Base-by-base conservation (phyloP, 2,888 invertebrate genomes). In the Synanthedon vespiformis region DNA sequence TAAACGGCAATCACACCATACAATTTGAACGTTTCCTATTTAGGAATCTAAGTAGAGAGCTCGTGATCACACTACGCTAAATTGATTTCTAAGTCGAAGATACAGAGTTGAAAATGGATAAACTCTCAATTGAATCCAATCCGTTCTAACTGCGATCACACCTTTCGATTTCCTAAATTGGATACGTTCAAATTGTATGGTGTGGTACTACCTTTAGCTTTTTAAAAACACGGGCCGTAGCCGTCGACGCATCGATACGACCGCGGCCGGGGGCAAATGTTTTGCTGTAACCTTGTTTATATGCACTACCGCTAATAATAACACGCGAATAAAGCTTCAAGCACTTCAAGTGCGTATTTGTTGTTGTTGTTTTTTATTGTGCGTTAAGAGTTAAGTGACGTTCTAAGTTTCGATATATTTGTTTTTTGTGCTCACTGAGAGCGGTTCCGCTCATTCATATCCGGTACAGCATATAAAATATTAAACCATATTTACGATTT, bases 301-400 rank as follows among this genome's bases (percentile, higher is more conserved):
- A 81, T 81, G 80, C 80, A 79, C 75, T 79, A 79, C 74, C 74
- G 77, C 84, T 84, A 83, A 84, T 85, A 83, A 84, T 86, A 84
- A 71, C 67, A 74, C 69, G 78, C 80, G 77, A 79, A 79, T 79
- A 76, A 72, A 77, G 77, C 77, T 49, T 10, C 34, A 67, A 70
- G 71, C 65, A 22, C 48, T 76, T 67, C 60, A 67, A 70, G 71
- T 65, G 69, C 69, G 68, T 68, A 72, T 71, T 74, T 76, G 72
- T 74, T 79, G 72, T 74, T 79, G 71, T 74, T 74, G 59, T 63
- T 64, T 72, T 73, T 74, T 70, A 70, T 68, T 61, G 58, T 53
- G 57, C 65, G 61, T 65, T 65, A 34, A 58, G 65, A 64, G 67
- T 68, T 75, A 72, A 77, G 74, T 74, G 72, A 71, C 63, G 60